Evolutionary conservation across 2,113 vertebrate species (phyloP).

Genomic region (Seriola rivoliana): DNA sequence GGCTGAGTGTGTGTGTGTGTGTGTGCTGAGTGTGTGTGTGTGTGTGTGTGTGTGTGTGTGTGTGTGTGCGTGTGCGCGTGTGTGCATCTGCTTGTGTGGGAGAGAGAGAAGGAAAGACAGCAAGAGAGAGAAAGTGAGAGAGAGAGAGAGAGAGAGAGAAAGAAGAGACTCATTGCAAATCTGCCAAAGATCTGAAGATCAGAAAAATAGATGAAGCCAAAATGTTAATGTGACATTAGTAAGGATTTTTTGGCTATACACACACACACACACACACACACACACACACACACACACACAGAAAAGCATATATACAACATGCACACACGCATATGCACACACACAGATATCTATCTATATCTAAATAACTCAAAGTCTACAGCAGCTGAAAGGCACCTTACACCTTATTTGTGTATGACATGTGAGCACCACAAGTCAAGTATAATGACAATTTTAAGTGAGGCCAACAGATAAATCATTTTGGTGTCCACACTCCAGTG

Average conservation of each 20-base stretch:
- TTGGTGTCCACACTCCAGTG: slow-evolving; percentile 11
- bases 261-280: not conserved
- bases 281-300: slow-evolving; percentile 11
- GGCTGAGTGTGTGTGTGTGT: not conserved
- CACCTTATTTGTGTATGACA: not conserved
- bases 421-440: slow-evolving; percentile 14
- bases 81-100: too few species aligned
- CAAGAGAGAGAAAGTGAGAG: not conserved
- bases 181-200: not conserved
- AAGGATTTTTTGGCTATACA: not conserved
- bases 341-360: too few species aligned
- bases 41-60: not conserved
- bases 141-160: not conserved
- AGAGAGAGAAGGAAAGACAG: not conserved
- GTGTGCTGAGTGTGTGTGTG: too few species aligned
- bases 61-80: too few species aligned
- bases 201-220: slow-evolving; percentile 24
- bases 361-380: not conserved
- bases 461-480: slow-evolving; percentile 38
- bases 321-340: not conserved
- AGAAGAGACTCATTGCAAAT: not conserved
- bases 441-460: slow-evolving; percentile 47
- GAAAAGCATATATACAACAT: not conserved
- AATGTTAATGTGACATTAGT: slow-evolving; percentile 6
- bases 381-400: slow-evolving; percentile 3